Percentiles rank a stretch among this genome's conserved stretches.
phyloP scores from a whole-genome alignment of 2,797 vertebrate species.

The Lophius americanus region DNA sequence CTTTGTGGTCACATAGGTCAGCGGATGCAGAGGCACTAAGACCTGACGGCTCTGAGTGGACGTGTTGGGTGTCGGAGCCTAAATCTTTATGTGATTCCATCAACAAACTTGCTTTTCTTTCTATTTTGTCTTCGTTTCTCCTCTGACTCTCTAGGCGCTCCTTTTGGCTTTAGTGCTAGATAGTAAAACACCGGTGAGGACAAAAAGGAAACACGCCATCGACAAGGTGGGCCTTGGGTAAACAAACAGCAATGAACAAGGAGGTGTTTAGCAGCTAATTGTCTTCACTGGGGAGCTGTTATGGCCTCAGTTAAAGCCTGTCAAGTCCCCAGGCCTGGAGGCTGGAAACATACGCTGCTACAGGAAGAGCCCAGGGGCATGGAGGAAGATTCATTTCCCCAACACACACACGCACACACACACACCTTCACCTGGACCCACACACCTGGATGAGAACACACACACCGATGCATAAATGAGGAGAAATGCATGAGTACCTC shows the following conservation, averaged over 20 bases:
- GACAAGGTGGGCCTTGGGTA: slow-evolving; percentile 41
- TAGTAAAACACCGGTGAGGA: slow-evolving; percentile 20
- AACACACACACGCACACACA: slow-evolving; percentile 21
- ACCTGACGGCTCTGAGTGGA: not conserved
- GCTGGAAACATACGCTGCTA: slow-evolving; percentile 72
- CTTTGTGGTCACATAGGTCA: not conserved
- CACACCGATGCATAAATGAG: slow-evolving; percentile 18
- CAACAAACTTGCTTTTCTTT: slow-evolving; percentile 22
- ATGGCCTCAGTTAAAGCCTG: slow-evolving; percentile 70
- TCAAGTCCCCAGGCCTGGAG: slow-evolving; percentile 54
- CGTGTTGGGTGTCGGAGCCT: not conserved
- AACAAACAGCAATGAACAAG: slow-evolving; percentile 73
- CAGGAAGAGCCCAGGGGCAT: slow-evolving; percentile 82
- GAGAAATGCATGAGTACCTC: not conserved
- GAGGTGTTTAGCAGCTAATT: slow-evolving; percentile 79
- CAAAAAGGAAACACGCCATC: slow-evolving; percentile 61
- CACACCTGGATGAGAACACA: slow-evolving; percentile 33
- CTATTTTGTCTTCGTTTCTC: not conserved
- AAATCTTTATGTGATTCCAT: not conserved
- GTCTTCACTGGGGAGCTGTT: slow-evolving; percentile 78
- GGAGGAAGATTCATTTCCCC: slow-evolving; percentile 27
- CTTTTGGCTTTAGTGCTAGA: not conserved
- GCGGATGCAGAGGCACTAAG: not conserved
- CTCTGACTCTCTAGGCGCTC: slow-evolving; percentile 3
- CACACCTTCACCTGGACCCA: slow-evolving; percentile 38